Base-by-base conservation (phyloP, 2,888 invertebrate genomes). In the Julus scanicus region DNA sequence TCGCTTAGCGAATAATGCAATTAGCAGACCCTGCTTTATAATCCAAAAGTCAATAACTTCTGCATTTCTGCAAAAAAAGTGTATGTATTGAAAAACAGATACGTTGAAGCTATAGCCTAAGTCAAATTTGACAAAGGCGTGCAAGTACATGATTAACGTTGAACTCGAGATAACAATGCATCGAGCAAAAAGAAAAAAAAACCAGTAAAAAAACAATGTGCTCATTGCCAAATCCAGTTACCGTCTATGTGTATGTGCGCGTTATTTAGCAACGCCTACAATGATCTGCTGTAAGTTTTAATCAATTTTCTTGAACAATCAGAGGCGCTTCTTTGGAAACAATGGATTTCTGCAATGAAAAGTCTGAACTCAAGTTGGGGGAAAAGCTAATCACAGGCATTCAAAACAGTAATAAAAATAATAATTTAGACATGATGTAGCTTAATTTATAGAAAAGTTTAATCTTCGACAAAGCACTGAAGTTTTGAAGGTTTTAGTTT, bases 131-230 rank as follows among this genome's bases (percentile, higher is more conserved):
- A 80, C 80, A 80, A 80, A 80, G 37, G 80, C 80, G 80, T 80
- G 80, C 80, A 80, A 37, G 80, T 80, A 80, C 80, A 80, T 80
- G 80, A 80, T 80, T 80, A 80, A 80, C 80, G 80, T 80, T 80
- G 80, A 80, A 80, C 80, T 37, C 13, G 37, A 80, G 80, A 80
- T 80, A 37, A 80, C 37, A 80, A 80, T 80, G 80, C 80, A 80
- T n/a, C 71, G 20, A 37, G 71, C n/a, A 20, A 11, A 37, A 80
- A 20, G 8, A 9, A 37, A 80, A 80, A 80, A 80, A 29, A 29
- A 13, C 20, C 37, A 37, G 80, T 20, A 37, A 80, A 80, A 80
- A 80, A 20, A 80, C 80, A 80, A 80, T 37, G 80, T 37, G 37
- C 80, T 80, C 80, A 80, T 37, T 80, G 20, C 80, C 80, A 80